A percentile compares a stretch with the other conserved stretches of the same genome.
These are phyloP conservation scores for Argyresthia albistria DNA, from an alignment of 2,888 invertebrate genomes.

Conservation along the genomic window DNA sequence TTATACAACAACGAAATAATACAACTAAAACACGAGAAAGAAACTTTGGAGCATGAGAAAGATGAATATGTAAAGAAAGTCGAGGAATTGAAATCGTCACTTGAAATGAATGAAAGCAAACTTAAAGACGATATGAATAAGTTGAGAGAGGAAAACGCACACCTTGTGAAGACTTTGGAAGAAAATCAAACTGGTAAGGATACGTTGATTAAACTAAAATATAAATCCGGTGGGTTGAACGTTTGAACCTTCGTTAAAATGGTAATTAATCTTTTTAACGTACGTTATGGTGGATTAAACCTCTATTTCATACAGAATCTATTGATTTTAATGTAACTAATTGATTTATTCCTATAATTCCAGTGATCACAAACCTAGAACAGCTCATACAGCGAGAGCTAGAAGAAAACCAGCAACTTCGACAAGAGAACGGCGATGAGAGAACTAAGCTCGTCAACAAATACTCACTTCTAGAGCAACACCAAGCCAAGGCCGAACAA, in stretches of 20 bases:
- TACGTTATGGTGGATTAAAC: no score
- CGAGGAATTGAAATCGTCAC: slow-evolving; percentile 10
- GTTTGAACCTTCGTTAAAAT: no score
- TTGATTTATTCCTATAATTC: slow-evolving; percentile 15
- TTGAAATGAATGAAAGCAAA: slow-evolving; percentile 19
- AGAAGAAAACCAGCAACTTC: slow-evolving; percentile 22
- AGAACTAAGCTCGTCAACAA: slow-evolving; percentile 28
- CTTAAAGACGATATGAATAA: slow-evolving; percentile 20
- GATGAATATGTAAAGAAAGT: slow-evolving; percentile 6
- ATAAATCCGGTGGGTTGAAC: no score
- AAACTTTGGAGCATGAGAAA: slow-evolving; percentile 15
- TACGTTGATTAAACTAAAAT: neutral
- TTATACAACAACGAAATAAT: slow-evolving; percentile 22
- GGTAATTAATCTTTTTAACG: no score
- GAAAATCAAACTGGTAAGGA: slow-evolving; percentile 31
- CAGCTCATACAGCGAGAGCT: slow-evolving; percentile 25
- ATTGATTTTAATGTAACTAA: neutral
- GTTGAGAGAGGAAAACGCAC: slow-evolving; percentile 22
- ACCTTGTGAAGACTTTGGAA: slow-evolving; percentile 18
- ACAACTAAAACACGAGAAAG: slow-evolving; percentile 27
- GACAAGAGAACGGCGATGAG: slow-evolving; percentile 23
- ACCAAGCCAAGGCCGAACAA: slow-evolving; percentile 32
- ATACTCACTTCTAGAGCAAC: slow-evolving; percentile 34
- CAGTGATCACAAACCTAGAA: slow-evolving; percentile 34
- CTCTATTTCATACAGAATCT: no score